phyloP scores from a whole-genome alignment of 2,888 invertebrate genomes.

The Apamea sordens region DNA sequence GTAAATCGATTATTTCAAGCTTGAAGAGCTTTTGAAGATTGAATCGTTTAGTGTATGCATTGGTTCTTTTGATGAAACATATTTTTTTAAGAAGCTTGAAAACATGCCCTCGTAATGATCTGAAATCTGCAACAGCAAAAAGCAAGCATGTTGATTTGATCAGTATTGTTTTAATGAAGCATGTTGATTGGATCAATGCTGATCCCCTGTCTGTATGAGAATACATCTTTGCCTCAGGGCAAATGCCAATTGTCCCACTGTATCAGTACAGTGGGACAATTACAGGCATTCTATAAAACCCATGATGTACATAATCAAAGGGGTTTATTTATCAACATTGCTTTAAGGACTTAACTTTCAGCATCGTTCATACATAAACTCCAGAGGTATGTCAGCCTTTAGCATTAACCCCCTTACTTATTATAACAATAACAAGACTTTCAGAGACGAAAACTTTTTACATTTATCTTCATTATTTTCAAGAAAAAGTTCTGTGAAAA shows the following conservation, averaged over 20 bases:
- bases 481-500: not conserved
- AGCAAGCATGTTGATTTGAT: not conserved
- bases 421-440: slow-evolving; percentile 6
- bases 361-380: not conserved
- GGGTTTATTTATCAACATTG: not conserved
- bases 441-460: slow-evolving; percentile 30
- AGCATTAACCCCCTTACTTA: not conserved
- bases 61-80: not conserved
- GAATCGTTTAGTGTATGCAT: slow-evolving; percentile 3
- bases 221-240: not conserved
- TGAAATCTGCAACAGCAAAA: not conserved
- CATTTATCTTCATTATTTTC: slow-evolving; percentile 38
- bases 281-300: not conserved
- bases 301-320: not conserved
- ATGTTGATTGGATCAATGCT: not conserved
- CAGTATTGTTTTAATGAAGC: not conserved
- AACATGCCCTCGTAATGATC: not conserved
- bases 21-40: slow-evolving; percentile 11
- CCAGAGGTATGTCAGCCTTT: not conserved
- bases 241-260: no score
- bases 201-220: not conserved
- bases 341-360: not conserved
- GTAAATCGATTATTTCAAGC: slow-evolving; percentile 33
- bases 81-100: not conserved
- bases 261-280: not conserved